Conservation (phyloP, 23 tunicate species). For the Styela plicata region DNA sequence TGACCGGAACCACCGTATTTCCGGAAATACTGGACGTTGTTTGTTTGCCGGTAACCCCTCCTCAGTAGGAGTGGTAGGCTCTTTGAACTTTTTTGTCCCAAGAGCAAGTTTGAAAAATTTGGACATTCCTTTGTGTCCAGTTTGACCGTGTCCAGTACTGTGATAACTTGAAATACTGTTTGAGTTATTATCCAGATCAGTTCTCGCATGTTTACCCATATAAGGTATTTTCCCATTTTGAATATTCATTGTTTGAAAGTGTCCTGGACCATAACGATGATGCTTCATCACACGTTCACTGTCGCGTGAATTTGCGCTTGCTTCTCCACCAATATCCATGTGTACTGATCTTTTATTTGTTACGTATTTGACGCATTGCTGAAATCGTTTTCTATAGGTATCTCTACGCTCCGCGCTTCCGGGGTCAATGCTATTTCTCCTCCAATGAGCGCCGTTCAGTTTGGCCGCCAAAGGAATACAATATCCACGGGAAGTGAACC, state of each 20-base stretch:
- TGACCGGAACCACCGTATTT: neutral
- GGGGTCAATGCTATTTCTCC: constrained; percentile 20
- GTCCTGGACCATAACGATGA: neutral
- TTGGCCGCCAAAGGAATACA: constrained; percentile 18
- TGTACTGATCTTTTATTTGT: constrained; percentile 1
- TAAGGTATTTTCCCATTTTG: neutral
- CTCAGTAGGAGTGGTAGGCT: neutral
- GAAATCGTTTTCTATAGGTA: constrained; percentile 7
- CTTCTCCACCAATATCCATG: constrained; percentile 10
- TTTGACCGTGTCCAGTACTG: neutral
- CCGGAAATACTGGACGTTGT: neutral
- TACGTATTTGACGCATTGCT: constrained; percentile 14
- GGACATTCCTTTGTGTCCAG: constrained; percentile 1
- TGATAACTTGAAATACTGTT: constrained; percentile 7
- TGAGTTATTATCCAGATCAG: neutral
- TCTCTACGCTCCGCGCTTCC: constrained; percentile 11
- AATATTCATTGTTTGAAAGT: neutral
- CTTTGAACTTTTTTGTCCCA: neutral
- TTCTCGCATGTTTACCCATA: neutral
- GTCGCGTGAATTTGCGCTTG: neutral
- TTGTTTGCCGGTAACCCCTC: neutral
- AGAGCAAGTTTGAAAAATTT: neutral
- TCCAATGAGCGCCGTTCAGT: constrained; percentile 27
- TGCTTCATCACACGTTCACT: neutral
- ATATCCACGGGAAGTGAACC: constrained; percentile 35